Percentiles rank a stretch among this genome's conserved stretches.
Evolutionary conservation across 2,888 invertebrate species (phyloP).

Genomic region (Deroplatys truncata): DNA sequence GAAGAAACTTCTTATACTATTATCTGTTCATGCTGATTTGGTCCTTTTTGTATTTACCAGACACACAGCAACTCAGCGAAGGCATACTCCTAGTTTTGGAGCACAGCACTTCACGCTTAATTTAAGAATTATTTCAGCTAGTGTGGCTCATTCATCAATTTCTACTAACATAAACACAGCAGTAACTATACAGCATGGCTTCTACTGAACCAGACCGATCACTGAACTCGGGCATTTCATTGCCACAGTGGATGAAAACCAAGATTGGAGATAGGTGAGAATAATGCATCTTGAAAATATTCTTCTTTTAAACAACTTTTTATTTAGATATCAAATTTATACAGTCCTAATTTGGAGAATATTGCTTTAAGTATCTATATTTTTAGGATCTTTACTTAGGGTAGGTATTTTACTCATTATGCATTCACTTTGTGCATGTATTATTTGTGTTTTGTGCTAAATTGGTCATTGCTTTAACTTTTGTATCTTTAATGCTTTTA

Average conservation of each 20-base stretch:
- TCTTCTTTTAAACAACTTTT: neutral
- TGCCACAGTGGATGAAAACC: conserved; percentile 73
- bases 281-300: neutral
- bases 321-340: no score
- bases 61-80: conserved; percentile 18
- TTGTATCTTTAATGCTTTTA: no score
- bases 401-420: no score
- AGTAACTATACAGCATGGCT: conserved; percentile 23
- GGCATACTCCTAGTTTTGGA: conserved; percentile 27
- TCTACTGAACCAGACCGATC: conserved; percentile 53
- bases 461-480: no score
- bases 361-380: no score
- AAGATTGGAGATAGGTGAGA: conserved; percentile 56
- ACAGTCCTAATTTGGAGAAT: no score
- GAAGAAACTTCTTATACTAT: no score
- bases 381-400: no score
- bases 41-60: conserved; percentile 7
- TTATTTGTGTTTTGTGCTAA: no score
- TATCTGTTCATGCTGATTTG: neutral
- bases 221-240: conserved; percentile 57
- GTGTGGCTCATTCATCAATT: conserved; percentile 3
- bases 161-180: conserved; percentile 2
- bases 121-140: conserved; percentile 6
- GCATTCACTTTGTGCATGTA: no score
- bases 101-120: neutral